Conservation (phyloP, 2,797 vertebrate genomes). For the Acomys russatus region DNA sequence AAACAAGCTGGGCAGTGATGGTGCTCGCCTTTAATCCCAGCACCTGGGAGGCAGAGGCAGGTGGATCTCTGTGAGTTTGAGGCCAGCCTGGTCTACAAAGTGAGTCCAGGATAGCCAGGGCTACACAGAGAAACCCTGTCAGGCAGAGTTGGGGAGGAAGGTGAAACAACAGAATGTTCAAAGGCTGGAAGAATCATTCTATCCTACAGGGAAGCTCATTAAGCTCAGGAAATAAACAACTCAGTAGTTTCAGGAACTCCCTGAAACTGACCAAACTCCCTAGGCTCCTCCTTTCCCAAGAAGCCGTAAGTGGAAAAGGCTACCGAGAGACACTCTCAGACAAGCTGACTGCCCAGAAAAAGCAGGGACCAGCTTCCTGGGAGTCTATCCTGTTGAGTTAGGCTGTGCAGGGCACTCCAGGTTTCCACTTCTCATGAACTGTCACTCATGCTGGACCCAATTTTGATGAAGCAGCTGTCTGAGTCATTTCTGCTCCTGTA, state of each 20-base stretch:
- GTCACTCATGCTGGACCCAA: background rate
- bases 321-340: background rate
- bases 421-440: background rate
- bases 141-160: no score
- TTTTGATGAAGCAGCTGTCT: background rate
- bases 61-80: no score
- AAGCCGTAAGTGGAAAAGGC: background rate
- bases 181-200: background rate
- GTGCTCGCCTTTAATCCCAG: no score
- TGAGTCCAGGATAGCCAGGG: no score
- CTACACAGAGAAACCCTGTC: no score
- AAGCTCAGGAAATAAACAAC: background rate
- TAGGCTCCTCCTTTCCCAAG: background rate
- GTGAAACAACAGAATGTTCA: background rate
- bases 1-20: no score
- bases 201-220: background rate
- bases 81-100: no score
- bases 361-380: background rate
- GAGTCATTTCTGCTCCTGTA: background rate
- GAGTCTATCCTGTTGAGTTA: background rate
- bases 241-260: background rate
- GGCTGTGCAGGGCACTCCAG: background rate
- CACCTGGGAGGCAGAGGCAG: no score
- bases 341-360: background rate
- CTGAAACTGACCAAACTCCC: background rate